phyloP scores from a whole-genome alignment of 2,113 vertebrate species.

The Echinops telfairi region DNA sequence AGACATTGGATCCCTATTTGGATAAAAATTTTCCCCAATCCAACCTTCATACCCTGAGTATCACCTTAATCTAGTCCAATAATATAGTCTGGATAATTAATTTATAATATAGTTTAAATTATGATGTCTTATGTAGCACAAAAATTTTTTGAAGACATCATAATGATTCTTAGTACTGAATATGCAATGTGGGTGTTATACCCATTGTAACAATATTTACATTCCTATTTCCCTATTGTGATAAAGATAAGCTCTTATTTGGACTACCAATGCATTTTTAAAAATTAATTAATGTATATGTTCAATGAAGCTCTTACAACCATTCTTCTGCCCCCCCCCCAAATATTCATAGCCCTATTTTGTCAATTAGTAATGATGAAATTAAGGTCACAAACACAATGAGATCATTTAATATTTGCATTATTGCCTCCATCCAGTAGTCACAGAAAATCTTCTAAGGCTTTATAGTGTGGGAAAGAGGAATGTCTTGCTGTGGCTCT shows the following conservation, averaged over 20 bases:
- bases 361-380: conserved; percentile 1
- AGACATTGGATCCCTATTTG: not conserved
- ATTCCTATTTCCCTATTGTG: not conserved
- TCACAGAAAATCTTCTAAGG: no score
- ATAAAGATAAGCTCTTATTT: not conserved
- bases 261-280: not conserved
- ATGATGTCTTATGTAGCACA: not conserved
- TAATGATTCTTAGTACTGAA: not conserved
- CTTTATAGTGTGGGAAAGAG: no score
- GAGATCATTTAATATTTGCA: not conserved
- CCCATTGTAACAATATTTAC: not conserved
- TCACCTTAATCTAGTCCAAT: not conserved
- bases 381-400: conserved; percentile 30
- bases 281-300: not conserved
- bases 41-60: not conserved
- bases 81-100: not conserved
- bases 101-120: conserved; percentile 34
- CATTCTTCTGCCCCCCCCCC: not conserved
- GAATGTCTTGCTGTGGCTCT: no score
- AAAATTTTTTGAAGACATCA: not conserved
- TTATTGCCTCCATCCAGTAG: not conserved
- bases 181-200: not conserved
- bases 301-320: not conserved
- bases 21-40: conserved; percentile 16
- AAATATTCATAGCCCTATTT: conserved; percentile 20